Evolutionary conservation across 2,797 vertebrate species (phyloP).

Genomic region (Falco columbarius): DNA sequence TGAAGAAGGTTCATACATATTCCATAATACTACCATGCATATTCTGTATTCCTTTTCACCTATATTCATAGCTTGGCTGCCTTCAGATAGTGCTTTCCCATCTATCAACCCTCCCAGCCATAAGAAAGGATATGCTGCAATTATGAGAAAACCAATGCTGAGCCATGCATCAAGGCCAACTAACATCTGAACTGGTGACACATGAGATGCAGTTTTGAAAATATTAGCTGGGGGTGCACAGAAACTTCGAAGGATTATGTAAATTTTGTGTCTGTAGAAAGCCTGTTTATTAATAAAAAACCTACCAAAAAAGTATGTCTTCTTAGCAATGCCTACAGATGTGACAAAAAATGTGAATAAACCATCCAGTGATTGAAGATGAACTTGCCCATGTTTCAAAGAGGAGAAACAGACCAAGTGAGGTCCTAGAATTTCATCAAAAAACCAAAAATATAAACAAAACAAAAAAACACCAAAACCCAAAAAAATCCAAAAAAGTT

Average conservation of each 20-base stretch:
- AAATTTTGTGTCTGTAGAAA: neutral
- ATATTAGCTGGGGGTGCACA: neutral
- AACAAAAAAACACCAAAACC: neutral
- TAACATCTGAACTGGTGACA: neutral
- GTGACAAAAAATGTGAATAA: neutral
- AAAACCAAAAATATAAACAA: neutral
- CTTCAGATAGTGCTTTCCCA: neutral
- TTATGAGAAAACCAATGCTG: neutral
- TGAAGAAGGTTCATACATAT: neutral
- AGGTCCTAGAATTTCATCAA: accelerated
- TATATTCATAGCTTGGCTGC: neutral
- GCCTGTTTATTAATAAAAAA: neutral
- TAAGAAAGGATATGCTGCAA: neutral
- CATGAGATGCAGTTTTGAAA: neutral
- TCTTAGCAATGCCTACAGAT: neutral
- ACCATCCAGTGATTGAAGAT: neutral
- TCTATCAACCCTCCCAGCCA: neutral
- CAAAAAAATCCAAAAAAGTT: neutral
- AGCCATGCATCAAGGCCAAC: accelerated
- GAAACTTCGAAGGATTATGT: neutral
- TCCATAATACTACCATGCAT: neutral
- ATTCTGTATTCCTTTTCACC: neutral
- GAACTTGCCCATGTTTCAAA: neutral
- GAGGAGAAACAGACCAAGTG: neutral
- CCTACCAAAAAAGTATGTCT: neutral